Base-by-base conservation (phyloP, 2,797 vertebrate species). In the Cryptoprocta ferox region DNA sequence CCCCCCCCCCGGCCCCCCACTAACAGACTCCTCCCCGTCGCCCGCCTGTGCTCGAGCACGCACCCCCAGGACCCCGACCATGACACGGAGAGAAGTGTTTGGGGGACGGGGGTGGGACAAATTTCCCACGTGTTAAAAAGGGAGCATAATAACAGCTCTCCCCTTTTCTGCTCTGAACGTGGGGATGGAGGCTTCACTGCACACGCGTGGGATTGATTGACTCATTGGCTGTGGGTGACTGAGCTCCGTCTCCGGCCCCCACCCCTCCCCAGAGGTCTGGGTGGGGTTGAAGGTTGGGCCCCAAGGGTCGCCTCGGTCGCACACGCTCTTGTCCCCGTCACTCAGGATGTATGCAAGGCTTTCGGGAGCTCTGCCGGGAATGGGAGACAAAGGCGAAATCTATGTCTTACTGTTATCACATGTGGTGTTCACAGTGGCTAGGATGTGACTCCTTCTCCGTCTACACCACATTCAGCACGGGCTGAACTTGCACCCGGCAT, bases 381-480 rank as follows among this genome's bases (percentile, higher is more conserved):
- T 0, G 2, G 53, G 39, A 71, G 39, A 3, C 6, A 12, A 19
- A 28, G 71, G 5, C 6, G 70, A 18, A 7, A 5, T 1, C 0
- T 6, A 1, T 3, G 42, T 30, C 59, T 66, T 12, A 4, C 4
- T n/a, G 24, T 35, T 1, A 18, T 9, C 61, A 18, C 16, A 0
- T 0, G 11, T 0, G 1, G 59, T 4, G 12, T 18, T 50, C 26
- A 7, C 45, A 0, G 15, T 1, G 32, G 39, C 4, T 8, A 5
- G 42, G 39, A 28, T 18, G 8, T n/a, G 7, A 2, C 11, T 65
- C 39, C 30, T 19, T 19, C 56, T 48, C 14, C 14, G 53, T 81
- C 79, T 19, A 26, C 24, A 19, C 7, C 15, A 30, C 13, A 0
- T 3, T 35, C 42, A 4, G n/a, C 3, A 0, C 0, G 0, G 68